These are phyloP conservation scores for Lophotriccus pileatus DNA, from an alignment of 2,797 vertebrate genomes.

Conservation along the genomic window DNA sequence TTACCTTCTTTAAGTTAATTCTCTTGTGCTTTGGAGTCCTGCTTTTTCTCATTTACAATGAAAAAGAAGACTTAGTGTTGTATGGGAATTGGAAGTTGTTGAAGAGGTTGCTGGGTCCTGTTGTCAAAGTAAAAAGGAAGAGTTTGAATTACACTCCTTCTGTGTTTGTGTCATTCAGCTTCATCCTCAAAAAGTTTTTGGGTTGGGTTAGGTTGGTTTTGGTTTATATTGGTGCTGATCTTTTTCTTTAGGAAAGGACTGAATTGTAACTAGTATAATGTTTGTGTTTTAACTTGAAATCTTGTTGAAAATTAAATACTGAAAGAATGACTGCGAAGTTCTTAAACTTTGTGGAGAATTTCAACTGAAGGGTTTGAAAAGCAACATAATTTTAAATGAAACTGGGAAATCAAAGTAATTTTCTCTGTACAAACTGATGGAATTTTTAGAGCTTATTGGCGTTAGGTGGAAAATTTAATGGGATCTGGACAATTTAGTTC, in stretches of 20 bases:
- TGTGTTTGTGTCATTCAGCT: background rate
- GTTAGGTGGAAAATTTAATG: background rate
- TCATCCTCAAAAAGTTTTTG: background rate
- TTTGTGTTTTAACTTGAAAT: background rate
- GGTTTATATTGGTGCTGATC: background rate
- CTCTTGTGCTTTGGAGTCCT: background rate
- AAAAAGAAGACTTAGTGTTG: background rate
- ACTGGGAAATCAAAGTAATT: background rate
- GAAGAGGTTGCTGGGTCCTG: background rate
- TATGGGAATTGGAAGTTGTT: background rate
- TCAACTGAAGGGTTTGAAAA: background rate
- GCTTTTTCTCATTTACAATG: background rate
- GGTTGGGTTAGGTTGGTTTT: fast-evolving
- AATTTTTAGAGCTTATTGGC: background rate
- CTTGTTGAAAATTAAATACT: background rate
- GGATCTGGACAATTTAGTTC: background rate
- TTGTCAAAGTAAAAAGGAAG: background rate
- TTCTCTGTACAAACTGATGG: background rate
- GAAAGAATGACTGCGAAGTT: background rate
- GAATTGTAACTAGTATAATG: background rate
- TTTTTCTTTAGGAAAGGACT: background rate
- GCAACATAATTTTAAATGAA: background rate
- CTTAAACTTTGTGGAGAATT: background rate
- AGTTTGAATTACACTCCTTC: background rate
- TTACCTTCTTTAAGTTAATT: background rate